phyloP scores from a whole-genome alignment of 2,888 invertebrate species.

The Spilosoma lubricipeda region DNA sequence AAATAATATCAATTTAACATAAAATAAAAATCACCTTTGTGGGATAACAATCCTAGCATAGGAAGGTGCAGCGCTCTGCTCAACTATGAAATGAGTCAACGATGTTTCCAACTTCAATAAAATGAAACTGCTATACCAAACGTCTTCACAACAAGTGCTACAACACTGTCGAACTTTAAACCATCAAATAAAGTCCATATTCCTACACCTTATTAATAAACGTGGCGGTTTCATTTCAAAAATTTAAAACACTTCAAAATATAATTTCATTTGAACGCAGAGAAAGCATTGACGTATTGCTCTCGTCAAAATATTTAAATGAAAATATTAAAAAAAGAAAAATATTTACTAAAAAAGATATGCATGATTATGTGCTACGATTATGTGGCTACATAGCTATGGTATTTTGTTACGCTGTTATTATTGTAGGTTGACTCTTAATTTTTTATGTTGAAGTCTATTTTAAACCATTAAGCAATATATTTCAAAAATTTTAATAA shows the following conservation, averaged over 20 bases:
- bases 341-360: conserved; percentile 38
- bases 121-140: conserved; percentile 39
- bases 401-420: background rate
- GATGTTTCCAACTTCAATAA: conserved; percentile 44
- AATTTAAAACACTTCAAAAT: conserved; percentile 67
- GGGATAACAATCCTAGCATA: background rate
- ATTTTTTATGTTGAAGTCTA: background rate
- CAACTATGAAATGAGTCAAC: conserved; percentile 9
- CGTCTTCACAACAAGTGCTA: conserved; percentile 26
- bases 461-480: background rate
- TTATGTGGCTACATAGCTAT: background rate
- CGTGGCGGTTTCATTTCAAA: conserved; percentile 69
- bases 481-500: background rate
- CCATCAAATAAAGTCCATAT: conserved; percentile 36
- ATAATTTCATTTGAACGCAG: conserved; percentile 70
- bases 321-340: too few species aligned
- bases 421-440: background rate
- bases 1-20: too few species aligned
- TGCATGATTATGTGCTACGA: conserved; percentile 25
- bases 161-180: conserved; percentile 53
- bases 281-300: conserved; percentile 70
- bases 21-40: too few species aligned
- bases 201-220: conserved; percentile 26
- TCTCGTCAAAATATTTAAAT: conserved; percentile 48
- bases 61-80: background rate